A percentile compares a stretch with the other conserved stretches of the same genome.
Evolutionary conservation across 2,888 invertebrate genomes (phyloP).

Genomic region (Cryptophagus acutangulus): DNA sequence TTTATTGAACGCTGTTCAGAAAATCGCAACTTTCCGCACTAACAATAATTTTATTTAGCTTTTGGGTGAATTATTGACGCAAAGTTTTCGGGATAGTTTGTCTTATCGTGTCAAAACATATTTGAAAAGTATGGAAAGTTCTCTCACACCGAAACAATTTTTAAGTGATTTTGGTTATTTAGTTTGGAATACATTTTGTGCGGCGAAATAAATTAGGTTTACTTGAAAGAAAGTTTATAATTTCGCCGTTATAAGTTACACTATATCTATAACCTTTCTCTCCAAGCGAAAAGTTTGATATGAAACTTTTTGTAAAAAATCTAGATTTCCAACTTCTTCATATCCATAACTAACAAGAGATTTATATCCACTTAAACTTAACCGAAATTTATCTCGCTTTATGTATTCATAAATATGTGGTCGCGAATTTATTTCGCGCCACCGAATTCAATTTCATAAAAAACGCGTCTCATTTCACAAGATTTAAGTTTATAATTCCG

Average conservation of each 20-base stretch:
- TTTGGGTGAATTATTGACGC: too few relatives aligned
- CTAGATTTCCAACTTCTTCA: conserved; percentile 40
- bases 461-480: not conserved
- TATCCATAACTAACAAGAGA: conserved; percentile 42
- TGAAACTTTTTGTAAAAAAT: conserved; percentile 29
- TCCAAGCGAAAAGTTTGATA: too few relatives aligned
- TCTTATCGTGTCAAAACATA: too few relatives aligned
- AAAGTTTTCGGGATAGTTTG: too few relatives aligned
- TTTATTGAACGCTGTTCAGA: too few relatives aligned
- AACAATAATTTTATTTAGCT: too few relatives aligned
- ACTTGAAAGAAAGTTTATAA: conserved; percentile 23
- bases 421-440: not conserved
- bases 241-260: conserved; percentile 23
- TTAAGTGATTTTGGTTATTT: too few relatives aligned
- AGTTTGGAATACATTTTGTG: too few relatives aligned
- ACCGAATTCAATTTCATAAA: not conserved
- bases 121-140: too few relatives aligned
- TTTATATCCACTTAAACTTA: conserved; percentile 44
- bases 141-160: too few relatives aligned
- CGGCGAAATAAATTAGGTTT: conserved; percentile 24
- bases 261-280: too few relatives aligned
- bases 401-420: not conserved
- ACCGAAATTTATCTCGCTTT: conserved; percentile 34
- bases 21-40: too few relatives aligned
- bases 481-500: not conserved